Conservation (phyloP, 2,797 vertebrate species). For the Phataginus tricuspis region DNA sequence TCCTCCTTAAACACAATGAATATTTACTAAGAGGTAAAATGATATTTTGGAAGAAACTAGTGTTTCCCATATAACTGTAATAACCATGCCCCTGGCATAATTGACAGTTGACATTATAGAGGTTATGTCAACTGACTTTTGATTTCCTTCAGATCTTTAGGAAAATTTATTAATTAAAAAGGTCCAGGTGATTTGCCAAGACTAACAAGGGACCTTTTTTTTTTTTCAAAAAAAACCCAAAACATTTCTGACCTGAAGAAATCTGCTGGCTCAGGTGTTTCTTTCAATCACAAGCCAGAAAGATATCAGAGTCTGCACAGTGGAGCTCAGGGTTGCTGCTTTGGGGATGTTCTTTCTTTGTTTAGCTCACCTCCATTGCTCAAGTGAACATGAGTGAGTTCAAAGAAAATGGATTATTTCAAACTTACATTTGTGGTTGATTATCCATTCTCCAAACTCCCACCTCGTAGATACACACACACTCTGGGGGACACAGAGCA, state of each 20-base stretch:
- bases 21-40: constrained; percentile 32
- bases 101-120: neutral
- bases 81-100: neutral
- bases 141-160: constrained; percentile 33
- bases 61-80: neutral
- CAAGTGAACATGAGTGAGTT: neutral
- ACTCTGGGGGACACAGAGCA: neutral
- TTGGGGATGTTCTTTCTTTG: neutral
- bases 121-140: neutral
- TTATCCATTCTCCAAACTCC: neutral
- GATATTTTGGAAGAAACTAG: constrained; percentile 31
- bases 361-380: neutral
- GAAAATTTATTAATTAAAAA: neutral
- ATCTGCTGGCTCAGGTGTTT: neutral
- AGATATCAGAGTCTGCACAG: neutral
- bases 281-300: neutral
- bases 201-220: neutral
- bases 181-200: constrained; percentile 14
- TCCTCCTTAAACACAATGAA: constrained; percentile 56
- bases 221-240: neutral
- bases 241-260: constrained; percentile 17
- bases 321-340: neutral
- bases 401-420: constrained; percentile 27
- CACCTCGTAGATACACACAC: neutral
- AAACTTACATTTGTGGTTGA: neutral